Percentiles rank a stretch among this genome's conserved stretches.
Evolutionary conservation across 2,797 vertebrate genomes (phyloP).

Genomic region (Parauchenoglanis punctatus): DNA sequence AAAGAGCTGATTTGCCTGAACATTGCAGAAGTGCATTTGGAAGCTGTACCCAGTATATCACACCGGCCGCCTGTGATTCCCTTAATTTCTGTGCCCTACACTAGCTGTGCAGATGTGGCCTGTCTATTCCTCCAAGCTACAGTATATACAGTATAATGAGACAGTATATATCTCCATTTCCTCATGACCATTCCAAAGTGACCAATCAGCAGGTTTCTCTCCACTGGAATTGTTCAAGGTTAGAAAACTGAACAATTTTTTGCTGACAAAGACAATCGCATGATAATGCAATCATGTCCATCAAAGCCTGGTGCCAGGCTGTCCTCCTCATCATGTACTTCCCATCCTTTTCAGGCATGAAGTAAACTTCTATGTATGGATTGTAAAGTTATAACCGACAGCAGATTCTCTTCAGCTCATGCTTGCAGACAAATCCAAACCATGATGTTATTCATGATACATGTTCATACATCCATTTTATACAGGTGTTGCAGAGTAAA

Average conservation of each 20-base stretch:
- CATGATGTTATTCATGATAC: neutral
- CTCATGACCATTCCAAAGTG: neutral
- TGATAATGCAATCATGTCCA: neutral
- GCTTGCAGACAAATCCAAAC: neutral
- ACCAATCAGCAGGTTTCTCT: neutral
- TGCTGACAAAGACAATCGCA: neutral
- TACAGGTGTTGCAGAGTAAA: neutral
- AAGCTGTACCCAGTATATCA: conserved; percentile 18
- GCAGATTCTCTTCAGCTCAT: neutral
- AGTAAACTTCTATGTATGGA: neutral
- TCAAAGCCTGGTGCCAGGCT: neutral
- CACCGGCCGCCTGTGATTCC: conserved; percentile 1
- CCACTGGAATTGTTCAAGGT: neutral
- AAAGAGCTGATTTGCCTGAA: conserved; percentile 42
- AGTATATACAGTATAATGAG: neutral
- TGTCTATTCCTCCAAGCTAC: neutral
- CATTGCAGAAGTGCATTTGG: conserved; percentile 42
- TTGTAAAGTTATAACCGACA: neutral
- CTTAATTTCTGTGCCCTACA: conserved; percentile 5
- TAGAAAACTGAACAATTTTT: neutral
- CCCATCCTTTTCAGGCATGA: neutral
- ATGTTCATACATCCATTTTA: neutral
- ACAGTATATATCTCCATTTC: neutral
- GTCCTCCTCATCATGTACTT: neutral
- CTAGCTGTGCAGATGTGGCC: neutral